Evolutionary conservation across 2,113 vertebrate species (phyloP), one percentile per base, ranked within the genome.

Genomic region (Melospiza melodia): DNA sequence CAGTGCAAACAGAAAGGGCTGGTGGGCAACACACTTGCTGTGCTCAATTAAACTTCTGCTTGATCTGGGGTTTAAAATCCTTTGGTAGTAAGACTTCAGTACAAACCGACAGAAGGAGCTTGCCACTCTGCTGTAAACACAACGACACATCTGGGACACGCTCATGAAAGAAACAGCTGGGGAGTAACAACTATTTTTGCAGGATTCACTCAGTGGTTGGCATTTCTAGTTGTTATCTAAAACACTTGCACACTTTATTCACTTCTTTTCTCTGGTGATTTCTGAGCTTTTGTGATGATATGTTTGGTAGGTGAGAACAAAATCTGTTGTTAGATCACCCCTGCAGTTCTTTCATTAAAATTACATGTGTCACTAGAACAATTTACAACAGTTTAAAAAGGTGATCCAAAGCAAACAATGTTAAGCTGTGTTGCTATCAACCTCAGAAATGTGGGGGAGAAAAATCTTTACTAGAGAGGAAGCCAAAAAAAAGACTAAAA

Each of bases 31-130:
- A 75, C 49, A 84, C 55, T 78, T 62, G 79, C 66, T 6, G 8
- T 87, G 80, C 66, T 81, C 86, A 90, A 43, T 90, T 86, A 84
- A 68, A 88, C 84, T 87, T 81, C 79, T 84, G 76, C 93, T 90
- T 78, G 62, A 92, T 90, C 68, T 82, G 79, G 93, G 83, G 31
- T 90, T 82, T 82, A 65, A 78, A 78, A 54, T 69, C 83, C 58
- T 78, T 86, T 30, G 76, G 85, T 84, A 82, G 16, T 65, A 84
- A 90, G 90, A 57, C 52, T 88, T 76, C 63, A 84, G 76, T n/a
- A 62, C 48, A 49, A 74, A 81, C 16, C 0, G 0, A 57, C 88
- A 92, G 93, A 86, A 83, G 87, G 92, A 83, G 55, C 28, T 71
- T 83, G 92, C 75, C 27, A 10, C 59, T 79, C 75, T 43, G 72